phyloP scores from a whole-genome alignment of 2,888 invertebrate species.

The Cantharis rustica region DNA sequence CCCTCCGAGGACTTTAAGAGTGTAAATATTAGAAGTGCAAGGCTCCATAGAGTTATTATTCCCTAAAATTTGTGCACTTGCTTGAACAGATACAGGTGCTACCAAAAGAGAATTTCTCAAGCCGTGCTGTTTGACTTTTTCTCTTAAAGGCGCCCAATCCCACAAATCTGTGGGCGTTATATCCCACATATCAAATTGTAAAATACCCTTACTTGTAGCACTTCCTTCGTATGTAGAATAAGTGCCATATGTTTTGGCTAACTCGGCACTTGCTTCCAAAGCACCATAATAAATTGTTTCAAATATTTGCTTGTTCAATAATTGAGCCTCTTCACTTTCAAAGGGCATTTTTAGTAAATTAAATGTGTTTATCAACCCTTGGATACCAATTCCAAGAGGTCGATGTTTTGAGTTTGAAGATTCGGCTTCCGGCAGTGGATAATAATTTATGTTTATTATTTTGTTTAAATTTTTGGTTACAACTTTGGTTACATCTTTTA shows the following conservation, averaged over 20 bases:
- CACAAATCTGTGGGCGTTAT: constrained; percentile 85
- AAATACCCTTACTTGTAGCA: constrained; percentile 92
- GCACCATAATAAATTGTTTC: constrained; percentile 98
- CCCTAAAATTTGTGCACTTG: constrained; percentile 98
- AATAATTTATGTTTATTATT: constrained; percentile 95
- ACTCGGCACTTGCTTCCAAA: constrained; percentile 92
- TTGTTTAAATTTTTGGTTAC: constrained; percentile 92
- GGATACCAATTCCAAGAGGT: constrained; percentile 92
- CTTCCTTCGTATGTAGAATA: constrained; percentile 92
- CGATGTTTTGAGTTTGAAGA: constrained; percentile 86
- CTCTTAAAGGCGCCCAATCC: constrained; percentile 86
- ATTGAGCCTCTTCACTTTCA: constrained; percentile 83
- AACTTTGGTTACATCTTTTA: constrained; percentile 86
- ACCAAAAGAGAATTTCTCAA: constrained; percentile 86
- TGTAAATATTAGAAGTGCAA: constrained; percentile 97
- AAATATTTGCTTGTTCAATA: constrained; percentile 93
- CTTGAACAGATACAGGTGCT: constrained; percentile 99
- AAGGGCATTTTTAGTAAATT: constrained; percentile 92
- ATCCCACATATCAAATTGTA: constrained; percentile 98
- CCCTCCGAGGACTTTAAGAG: constrained; percentile 90
- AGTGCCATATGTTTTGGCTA: constrained; percentile 81
- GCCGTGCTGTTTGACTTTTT: constrained; percentile 85
- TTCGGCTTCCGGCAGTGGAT: constrained; percentile 88
- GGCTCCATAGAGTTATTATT: constrained; percentile 99
- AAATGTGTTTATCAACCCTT: constrained; percentile 96